A percentile compares a stretch with the other conserved stretches of the same genome.
phyloP scores from a whole-genome alignment of 2,888 invertebrate species.

The Eupsilia transversa region DNA sequence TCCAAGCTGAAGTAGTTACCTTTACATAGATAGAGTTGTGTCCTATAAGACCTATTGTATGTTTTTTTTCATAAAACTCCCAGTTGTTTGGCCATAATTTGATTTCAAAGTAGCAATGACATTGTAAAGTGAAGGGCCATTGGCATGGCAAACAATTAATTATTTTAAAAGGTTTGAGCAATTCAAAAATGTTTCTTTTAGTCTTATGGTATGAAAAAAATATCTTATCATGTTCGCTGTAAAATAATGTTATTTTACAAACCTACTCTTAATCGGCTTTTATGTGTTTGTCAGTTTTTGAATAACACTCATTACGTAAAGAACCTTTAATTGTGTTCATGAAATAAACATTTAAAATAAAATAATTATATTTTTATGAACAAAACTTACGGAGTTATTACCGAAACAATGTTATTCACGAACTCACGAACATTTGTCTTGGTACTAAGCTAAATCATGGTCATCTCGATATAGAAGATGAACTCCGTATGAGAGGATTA shows the following conservation, averaged over 20 bases:
- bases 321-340: background rate
- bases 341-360: background rate
- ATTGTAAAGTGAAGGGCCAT: constrained; percentile 31
- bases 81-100: background rate
- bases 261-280: background rate
- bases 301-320: background rate
- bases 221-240: background rate
- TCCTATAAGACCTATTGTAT: background rate
- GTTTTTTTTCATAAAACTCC: background rate
- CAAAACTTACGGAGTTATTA: constrained; percentile 20
- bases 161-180: background rate
- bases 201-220: background rate
- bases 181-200: background rate
- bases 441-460: constrained; percentile 50
- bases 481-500: constrained; percentile 53
- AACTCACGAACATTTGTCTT: constrained; percentile 31
- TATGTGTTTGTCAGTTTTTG: background rate
- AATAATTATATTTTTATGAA: constrained; percentile 22
- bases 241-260: background rate
- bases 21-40: background rate
- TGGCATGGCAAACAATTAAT: constrained; percentile 3
- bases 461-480: constrained; percentile 49
- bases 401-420: constrained; percentile 19
- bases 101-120: constrained; percentile 9
- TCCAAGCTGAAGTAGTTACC: background rate